Evolutionary conservation across 2,797 vertebrate species (phyloP).

Genomic region (Streptopelia turtur): DNA sequence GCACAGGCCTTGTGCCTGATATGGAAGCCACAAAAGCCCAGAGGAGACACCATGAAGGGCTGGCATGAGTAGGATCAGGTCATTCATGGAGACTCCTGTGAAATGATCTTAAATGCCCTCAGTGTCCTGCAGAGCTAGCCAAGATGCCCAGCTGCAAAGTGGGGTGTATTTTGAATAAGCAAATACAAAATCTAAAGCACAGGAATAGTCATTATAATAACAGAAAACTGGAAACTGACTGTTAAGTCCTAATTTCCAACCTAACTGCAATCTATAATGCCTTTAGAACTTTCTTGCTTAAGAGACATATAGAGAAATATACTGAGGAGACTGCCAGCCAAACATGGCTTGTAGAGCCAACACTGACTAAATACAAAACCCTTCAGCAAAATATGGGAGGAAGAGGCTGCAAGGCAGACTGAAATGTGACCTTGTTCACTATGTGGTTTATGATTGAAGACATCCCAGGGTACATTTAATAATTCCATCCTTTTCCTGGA

Average conservation of each 20-base stretch:
- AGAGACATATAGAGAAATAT: not conserved
- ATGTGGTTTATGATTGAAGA: not conserved
- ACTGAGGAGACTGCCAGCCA: not conserved
- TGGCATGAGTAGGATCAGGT: rapidly evolving
- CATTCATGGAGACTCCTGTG: not conserved
- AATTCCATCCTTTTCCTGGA: not conserved
- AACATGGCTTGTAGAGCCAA: not conserved
- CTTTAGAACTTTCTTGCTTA: not conserved
- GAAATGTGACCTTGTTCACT: not conserved
- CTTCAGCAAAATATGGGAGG: not conserved
- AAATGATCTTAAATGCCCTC: not conserved
- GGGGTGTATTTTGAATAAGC: not conserved
- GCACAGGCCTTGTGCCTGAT: rapidly evolving
- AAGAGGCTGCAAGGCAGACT: not conserved
- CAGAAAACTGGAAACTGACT: not conserved
- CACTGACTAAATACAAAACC: not conserved
- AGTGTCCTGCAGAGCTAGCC: not conserved
- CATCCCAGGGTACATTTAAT: not conserved
- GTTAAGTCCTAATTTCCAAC: not conserved
- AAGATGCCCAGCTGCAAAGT: not conserved
- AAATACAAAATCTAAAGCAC: not conserved
- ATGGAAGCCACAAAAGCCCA: rapidly evolving
- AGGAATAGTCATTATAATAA: not conserved
- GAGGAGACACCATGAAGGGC: not conserved
- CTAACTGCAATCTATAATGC: not conserved